Evolutionary conservation across 2,113 vertebrate species (phyloP), one percentile per base, ranked within the genome.

Genomic region (Mixornis gularis): DNA sequence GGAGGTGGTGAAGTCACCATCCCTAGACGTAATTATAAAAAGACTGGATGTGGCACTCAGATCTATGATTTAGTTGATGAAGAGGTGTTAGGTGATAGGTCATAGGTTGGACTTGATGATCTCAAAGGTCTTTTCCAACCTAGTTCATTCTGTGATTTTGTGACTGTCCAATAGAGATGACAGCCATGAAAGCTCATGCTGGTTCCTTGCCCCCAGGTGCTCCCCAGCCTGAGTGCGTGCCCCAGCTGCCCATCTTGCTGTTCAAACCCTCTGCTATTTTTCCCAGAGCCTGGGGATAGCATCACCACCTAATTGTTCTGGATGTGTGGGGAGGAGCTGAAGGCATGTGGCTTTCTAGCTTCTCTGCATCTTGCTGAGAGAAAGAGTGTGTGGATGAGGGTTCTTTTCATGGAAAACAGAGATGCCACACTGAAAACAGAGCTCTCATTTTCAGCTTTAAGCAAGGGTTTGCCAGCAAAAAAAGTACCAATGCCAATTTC

Each of bases 231-330:
- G 17, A 11, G 12, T 46, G 34, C 17, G 29, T 1, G 1, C 4
- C 9, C 29, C 0, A 0, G 34, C 49, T 81, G 40, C 46, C 9
- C 9, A 13, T 34, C 22, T 60, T 0, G 0, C 62, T 22, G 40
- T 53, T 83, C 72, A 55, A 72, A 41, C 8, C 6, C 40, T 71
- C 32, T 93, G 84, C 90, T 83, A 3, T 95, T 93, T 87, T 43
- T 14, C 64, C 27, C n/a, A 56, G 59, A 84, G 85, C 85, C 81
- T 91, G 87, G 55, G 72, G 73, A 84, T 69, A 78, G 84, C 90
- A 89, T 86, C 59, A 46, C 44, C 53, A 72, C 87, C 87, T 91
- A 81, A 86, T 51, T 94, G 69, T 89, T 95, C 63, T 29, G 49
- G 29, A 13, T 44, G 21, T 36, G 41, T 76, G 68, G 17, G 0